These are phyloP conservation scores for Laothoe populi DNA, from an alignment of 2,888 invertebrate species.

Conservation along the genomic window DNA sequence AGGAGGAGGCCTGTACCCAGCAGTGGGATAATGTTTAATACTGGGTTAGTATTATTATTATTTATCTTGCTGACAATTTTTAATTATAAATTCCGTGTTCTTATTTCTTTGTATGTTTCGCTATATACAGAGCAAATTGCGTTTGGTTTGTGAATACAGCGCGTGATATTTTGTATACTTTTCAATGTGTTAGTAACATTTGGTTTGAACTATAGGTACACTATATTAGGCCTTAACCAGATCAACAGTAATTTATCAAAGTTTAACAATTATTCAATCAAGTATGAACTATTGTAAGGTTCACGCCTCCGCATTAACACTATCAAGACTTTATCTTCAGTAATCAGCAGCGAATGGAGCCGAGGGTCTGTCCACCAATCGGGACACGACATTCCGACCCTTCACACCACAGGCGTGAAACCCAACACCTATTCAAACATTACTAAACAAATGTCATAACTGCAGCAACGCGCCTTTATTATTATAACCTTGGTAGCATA, in stretches of 20 bases:
- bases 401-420: constrained; percentile 83
- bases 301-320: constrained; percentile 18
- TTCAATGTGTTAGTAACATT: no score
- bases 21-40: no score
- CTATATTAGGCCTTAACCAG: no score
- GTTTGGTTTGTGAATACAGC: no score
- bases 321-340: constrained; percentile 40
- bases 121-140: no score
- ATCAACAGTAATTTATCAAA: background rate
- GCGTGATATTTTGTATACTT: no score
- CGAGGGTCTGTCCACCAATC: constrained; percentile 64
- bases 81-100: no score
- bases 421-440: constrained; percentile 67
- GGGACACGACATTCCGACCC: constrained; percentile 62
- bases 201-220: no score
- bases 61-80: no score
- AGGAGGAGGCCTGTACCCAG: no score
- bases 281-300: background rate
- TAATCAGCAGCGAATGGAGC: constrained; percentile 61
- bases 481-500: constrained; percentile 23
- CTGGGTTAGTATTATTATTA: no score
- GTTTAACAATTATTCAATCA: background rate
- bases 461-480: constrained; percentile 21
- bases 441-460: constrained; percentile 51
- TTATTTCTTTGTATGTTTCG: no score